Conservation (phyloP, 1,140 invertebrate species). For the Geopemphigus sp. region DNA sequence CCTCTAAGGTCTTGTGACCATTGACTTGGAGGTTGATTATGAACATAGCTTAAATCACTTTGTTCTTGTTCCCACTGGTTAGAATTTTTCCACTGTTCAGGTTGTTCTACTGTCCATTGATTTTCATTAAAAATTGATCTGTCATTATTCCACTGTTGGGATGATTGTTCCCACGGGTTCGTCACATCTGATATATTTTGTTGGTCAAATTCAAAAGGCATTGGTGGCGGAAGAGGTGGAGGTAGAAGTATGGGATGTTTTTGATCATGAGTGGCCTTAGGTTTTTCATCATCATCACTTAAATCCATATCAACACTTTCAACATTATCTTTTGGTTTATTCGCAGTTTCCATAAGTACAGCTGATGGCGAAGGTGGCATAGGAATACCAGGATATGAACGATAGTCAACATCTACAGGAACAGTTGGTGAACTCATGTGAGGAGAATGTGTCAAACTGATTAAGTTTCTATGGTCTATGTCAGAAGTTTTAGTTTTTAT, state of each 20-base stretch:
- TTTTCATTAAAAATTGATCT: constrained; percentile 11
- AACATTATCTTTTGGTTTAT: constrained; percentile 59
- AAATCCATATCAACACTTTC: constrained; percentile 71
- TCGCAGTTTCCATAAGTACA: neutral
- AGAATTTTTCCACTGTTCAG: constrained; percentile 31
- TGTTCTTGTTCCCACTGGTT: constrained; percentile 35
- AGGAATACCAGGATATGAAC: constrained; percentile 50
- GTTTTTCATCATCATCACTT: constrained; percentile 64
- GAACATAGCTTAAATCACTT: neutral
- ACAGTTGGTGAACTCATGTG: constrained; percentile 50
- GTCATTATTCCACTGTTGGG: constrained; percentile 15
- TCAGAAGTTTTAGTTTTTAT: constrained; percentile 50
- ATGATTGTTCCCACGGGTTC: constrained; percentile 8
- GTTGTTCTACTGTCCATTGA: constrained; percentile 31
- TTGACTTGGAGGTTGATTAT: constrained; percentile 14
- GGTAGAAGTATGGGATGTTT: constrained; percentile 15
- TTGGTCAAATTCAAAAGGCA: constrained; percentile 28
- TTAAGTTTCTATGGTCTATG: constrained; percentile 80
- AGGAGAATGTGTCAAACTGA: constrained; percentile 74
- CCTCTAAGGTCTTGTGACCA: constrained; percentile 17
- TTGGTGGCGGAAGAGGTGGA: constrained; percentile 38
- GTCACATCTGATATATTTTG: constrained; percentile 1
- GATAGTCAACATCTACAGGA: constrained; percentile 34
- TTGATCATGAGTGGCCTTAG: constrained; percentile 28
- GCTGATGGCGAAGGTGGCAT: constrained; percentile 52